phyloP scores from a whole-genome alignment of 2,113 vertebrate species.

The Misgurnus mizolepis region DNA sequence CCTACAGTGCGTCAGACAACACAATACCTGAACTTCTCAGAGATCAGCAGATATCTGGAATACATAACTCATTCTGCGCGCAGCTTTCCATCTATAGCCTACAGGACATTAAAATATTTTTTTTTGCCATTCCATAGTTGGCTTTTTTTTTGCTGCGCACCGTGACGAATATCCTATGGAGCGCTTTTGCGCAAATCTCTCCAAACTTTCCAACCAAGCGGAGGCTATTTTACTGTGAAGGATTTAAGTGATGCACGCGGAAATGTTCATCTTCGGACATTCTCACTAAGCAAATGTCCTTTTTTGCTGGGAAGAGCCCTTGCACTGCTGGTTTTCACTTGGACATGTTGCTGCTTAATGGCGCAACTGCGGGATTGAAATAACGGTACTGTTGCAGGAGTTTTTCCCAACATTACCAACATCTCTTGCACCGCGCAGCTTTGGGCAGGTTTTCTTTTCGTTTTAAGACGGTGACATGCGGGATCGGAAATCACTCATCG shows the following conservation, averaged over 20 bases:
- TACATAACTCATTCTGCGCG: slow-evolving; percentile 11
- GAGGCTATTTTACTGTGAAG: not conserved
- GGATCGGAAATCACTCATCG: slow-evolving; percentile 60
- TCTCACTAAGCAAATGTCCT: not conserved
- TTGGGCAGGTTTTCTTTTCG: slow-evolving; percentile 41
- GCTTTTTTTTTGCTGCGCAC: not conserved
- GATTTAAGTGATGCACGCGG: not conserved
- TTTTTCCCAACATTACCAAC: slow-evolving; percentile 32
- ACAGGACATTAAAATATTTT: slow-evolving; percentile 18
- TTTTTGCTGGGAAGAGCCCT: not conserved
- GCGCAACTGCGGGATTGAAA: slow-evolving; percentile 50
- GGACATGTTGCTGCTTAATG: slow-evolving; percentile 53
- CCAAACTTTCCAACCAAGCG: slow-evolving; percentile 2
- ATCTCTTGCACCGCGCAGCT: slow-evolving; percentile 36
- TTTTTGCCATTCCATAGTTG: not conserved
- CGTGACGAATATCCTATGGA: not conserved
- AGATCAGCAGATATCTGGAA: slow-evolving; percentile 11
- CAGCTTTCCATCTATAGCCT: not conserved
- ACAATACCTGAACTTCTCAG: not conserved
- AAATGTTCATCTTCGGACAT: not conserved
- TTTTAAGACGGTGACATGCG: slow-evolving; percentile 67
- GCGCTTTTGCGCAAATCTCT: slow-evolving; percentile 12
- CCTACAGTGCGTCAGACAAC: not conserved
- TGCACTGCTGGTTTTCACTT: slow-evolving; percentile 17
- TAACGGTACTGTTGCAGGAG: slow-evolving; percentile 21